A percentile compares a stretch with the other conserved stretches of the same genome.
Evolutionary conservation across 2,797 vertebrate species (phyloP).

Genomic region (Acropternis orthonyx): DNA sequence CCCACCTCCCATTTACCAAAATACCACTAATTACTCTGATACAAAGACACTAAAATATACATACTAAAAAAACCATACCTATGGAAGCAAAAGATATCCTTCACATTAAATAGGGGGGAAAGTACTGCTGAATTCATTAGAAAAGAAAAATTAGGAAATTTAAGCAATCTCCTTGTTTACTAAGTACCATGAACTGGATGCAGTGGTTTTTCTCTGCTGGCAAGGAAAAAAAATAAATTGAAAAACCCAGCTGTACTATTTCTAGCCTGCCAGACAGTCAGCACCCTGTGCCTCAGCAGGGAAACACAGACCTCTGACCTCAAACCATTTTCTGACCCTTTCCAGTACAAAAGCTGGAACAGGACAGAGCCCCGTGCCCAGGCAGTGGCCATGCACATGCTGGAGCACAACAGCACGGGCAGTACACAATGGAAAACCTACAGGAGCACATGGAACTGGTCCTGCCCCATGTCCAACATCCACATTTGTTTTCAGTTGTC

Average conservation of each 20-base stretch:
- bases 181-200: background rate
- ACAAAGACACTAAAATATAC: background rate
- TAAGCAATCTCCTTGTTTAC: background rate
- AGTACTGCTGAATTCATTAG: background rate
- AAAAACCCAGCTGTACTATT: background rate
- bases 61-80: background rate
- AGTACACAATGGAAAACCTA: background rate
- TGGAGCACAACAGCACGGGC: background rate
- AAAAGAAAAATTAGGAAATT: background rate
- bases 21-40: background rate
- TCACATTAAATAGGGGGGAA: background rate
- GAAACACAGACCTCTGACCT: background rate
- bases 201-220: background rate
- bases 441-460: background rate
- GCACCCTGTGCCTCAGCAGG: background rate
- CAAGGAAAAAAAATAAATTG: background rate
- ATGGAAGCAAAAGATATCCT: background rate
- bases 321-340: background rate
- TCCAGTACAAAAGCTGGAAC: background rate
- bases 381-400: fast-evolving
- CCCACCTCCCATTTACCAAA: background rate
- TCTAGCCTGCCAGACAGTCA: background rate
- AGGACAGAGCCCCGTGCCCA: background rate
- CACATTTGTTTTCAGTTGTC: background rate
- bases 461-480: fast-evolving